Base-by-base conservation (phyloP, 2,797 vertebrate genomes). In the Darevskia nairensis region DNA sequence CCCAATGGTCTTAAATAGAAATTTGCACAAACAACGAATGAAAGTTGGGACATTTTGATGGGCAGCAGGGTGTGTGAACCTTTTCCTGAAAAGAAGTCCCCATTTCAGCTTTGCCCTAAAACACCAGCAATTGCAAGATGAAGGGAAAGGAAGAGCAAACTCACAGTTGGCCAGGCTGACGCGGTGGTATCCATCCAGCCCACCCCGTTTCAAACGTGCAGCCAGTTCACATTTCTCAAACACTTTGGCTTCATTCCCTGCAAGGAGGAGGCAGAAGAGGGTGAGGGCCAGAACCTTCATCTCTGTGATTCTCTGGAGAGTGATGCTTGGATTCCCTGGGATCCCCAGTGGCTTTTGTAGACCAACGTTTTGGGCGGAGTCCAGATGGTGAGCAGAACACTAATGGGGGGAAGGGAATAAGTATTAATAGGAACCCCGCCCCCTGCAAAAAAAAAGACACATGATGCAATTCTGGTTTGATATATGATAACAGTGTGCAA, bases 161-260 rank as follows among this genome's bases (percentile, higher is more conserved):
- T 69, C 66, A 69, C 66, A 69, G 29, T 69, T 69, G 66, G 23
- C 66, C 66, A 69, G 21, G 29, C 23, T 29, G 29, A 25, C 23
- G 66, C 66, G 7, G 8, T 1, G 66, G 11, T 29, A 69, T 25
- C 10, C 29, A 69, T 8, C 66, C 66, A 69, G 0, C 23, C 21
- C 23, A 29, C 0, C 7, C 29, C 0, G 7, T 69, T 69, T 25
- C 66, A 25, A 8, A 8, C 1, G 7, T 1, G 7, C 29, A 69
- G 21, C 66, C 66, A 69, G 21, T 69, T 69, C 66, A 69, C 66
- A 69, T 69, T 6, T 69, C 10, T 0, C 8, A 25, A 0, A 69
- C 29, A 23, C 29, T 29, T 29, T 69, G 66, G 23, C 66, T 69
- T 69, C 21, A 29, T 23, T 69, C 2, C 66, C 66, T 25, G 66